Base-by-base conservation (phyloP, 2,888 invertebrate species). In the Diploptera punctata region DNA sequence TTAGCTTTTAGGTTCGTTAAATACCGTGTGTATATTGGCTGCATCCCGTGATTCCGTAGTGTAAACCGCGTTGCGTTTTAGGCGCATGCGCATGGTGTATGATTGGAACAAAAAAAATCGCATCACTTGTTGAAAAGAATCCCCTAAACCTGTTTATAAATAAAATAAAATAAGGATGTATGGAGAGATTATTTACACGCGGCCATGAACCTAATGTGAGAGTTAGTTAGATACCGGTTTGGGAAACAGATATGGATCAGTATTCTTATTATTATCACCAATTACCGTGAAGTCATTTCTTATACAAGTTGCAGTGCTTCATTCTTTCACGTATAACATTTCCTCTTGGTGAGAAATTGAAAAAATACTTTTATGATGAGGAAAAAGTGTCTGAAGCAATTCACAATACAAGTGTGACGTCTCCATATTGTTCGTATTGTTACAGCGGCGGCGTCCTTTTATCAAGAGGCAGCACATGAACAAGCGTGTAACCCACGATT, bases 401-500 rank as follows among this genome's bases (percentile, higher is more conserved):
- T 52, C 52, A 10, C 52, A 52, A 52, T 47, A 19, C 21, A 21
- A n/a, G 24, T 54, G 61, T 62, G 62, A 62, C 62, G 62, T 62
- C 62, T 62, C 62, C 62, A 62, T 62, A 62, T 43, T 61, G 61
- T 61, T 61, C 31, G 47, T 47, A 47, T 47, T 52, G 52, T 52
- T 52, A 52, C 24, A 13, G 52, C 52, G 10, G 52, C 52, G 24
- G 38, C 38, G 38, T 19, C 21, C 38, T 62, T 62, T 62, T 24
- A 62, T 43, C 38, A 24, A 21, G 57, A 16, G 38, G 21, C 13
- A 10, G 24, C 52, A 52, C 24, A 24, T 18, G 62, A 62, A 62
- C 38, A 21, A 33, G 21, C 62, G 62, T 62, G 21, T 62, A 62
- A 62, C 62, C 62, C 62, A 19, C 62, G 62, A 62, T 62, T 62